phyloP scores from a whole-genome alignment of 2,888 invertebrate genomes.

The Parnassius apollo region DNA sequence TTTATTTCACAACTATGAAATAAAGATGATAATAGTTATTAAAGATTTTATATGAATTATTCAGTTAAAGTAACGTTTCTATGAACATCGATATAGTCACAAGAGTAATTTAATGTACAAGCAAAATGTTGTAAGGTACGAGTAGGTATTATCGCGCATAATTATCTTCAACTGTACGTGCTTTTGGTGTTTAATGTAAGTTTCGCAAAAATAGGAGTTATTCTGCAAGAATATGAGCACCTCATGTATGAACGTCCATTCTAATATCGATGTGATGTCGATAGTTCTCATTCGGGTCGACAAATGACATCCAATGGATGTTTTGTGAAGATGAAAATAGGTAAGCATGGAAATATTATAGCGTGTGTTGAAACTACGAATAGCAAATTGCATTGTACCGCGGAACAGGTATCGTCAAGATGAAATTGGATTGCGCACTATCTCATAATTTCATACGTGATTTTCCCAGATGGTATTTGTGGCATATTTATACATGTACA shows the following conservation, averaged over 20 bases:
- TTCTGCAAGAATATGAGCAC: slow-evolving; percentile 19
- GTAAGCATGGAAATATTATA: slow-evolving; percentile 43
- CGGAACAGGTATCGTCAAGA: slow-evolving; percentile 49
- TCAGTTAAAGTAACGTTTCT: slow-evolving; percentile 4
- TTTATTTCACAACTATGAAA: too few species aligned
- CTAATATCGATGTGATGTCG: slow-evolving; percentile 45
- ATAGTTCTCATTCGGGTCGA: slow-evolving; percentile 38
- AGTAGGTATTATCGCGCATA: slow-evolving; percentile 22
- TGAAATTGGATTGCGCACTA: slow-evolving; percentile 71
- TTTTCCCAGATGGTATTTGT: slow-evolving; percentile 64
- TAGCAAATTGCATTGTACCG: slow-evolving; percentile 66
- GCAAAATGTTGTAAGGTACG: slow-evolving; percentile 24
- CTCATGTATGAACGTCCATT: slow-evolving; percentile 35
- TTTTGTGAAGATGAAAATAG: slow-evolving; percentile 54
- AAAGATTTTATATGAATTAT: background rate
- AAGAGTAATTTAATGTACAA: slow-evolving; percentile 18
- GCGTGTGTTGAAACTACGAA: slow-evolving; percentile 60
- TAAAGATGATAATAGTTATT: too few species aligned
- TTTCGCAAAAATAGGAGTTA: slow-evolving; percentile 33
- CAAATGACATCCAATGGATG: slow-evolving; percentile 48
- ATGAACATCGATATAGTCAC: slow-evolving; percentile 19
- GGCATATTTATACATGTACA: slow-evolving; percentile 42
- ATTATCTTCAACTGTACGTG: slow-evolving; percentile 26
- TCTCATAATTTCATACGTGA: slow-evolving; percentile 69
- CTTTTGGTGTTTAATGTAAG: slow-evolving; percentile 31